Base-by-base conservation (phyloP, 2,888 invertebrate species). In the Microplitis deprimator region DNA sequence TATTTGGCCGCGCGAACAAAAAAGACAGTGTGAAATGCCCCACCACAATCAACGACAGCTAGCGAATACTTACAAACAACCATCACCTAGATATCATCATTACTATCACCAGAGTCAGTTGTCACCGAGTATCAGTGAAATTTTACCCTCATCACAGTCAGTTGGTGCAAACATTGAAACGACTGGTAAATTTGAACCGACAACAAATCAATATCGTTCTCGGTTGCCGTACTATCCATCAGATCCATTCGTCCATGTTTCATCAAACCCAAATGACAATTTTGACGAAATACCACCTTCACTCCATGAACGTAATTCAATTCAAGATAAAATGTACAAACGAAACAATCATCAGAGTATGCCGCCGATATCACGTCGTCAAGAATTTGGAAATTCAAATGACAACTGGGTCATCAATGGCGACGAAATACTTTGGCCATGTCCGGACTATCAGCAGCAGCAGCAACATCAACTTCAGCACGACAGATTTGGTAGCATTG, bases 401-500 rank as follows among this genome's bases (percentile, higher is more conserved):
- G 1, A 81, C 84, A 4, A 87, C 73, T 90, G 87, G 87, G 82
- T 87, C 68, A 86, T 87, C 3, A 84, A 87, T 62, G 85, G 86
- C n/a, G 88, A 88, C 38, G 89, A 90, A 41, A 84, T 87, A 6
- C 83, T 88, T n/a, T 89, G 89, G 87, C 87, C 65, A 6, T 17
- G 87, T 40, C 78, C 86, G 3, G 87, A 88, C 6, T 88, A 6
- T 84, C 84, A 62, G 74, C 80, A 20, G 62, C 78, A 3, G 39
- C 78, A 59, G 17, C 74, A 81, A 6, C 65, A 10, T 16, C 62
- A 62, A 0, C 16, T 82, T 79, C 5, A 8, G 79, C 65, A 29
- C 13, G 89, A 89, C 64, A 91, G 92, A 83, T 93, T 92, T 86
- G 93, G 93, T 4, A 93, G 93, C 86, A 89, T 93, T 59, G 93